These are phyloP conservation scores for Peromyscus maniculatus DNA, from an alignment of 2,113 vertebrate species.

Conservation along the genomic window DNA sequence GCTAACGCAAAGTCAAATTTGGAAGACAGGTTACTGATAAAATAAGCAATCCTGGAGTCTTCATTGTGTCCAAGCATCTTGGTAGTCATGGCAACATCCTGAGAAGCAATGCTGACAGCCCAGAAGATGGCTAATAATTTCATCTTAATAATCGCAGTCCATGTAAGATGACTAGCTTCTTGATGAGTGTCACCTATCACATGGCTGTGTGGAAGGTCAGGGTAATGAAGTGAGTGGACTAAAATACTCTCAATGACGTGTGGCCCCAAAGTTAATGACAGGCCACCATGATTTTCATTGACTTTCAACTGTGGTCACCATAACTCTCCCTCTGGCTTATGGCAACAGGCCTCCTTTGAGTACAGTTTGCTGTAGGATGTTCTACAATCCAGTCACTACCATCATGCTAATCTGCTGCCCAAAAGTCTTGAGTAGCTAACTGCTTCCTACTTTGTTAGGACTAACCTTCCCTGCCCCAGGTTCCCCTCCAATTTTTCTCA, in stretches of 20 bases:
- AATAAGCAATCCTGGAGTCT: constrained; percentile 67
- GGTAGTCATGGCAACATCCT: constrained; percentile 71
- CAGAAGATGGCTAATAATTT: constrained; percentile 63
- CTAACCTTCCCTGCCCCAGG: background rate
- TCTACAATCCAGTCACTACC: background rate
- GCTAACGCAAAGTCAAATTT: constrained; percentile 26
- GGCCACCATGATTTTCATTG: background rate
- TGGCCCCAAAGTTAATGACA: background rate
- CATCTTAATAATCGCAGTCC: constrained; percentile 8
- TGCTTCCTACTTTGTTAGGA: background rate
- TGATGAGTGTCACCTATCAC: background rate
- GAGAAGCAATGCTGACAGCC: constrained; percentile 5
- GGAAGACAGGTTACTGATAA: constrained; percentile 52
- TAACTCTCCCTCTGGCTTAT: background rate
- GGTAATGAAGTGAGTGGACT: background rate
- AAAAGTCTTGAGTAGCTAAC: background rate
- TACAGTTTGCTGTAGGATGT: background rate
- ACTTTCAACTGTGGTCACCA: background rate
- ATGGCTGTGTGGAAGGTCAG: background rate
- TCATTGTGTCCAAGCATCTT: constrained; percentile 41
- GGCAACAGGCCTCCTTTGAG: background rate
- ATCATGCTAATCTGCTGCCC: background rate
- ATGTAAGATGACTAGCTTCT: background rate
- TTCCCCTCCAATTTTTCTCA: background rate
- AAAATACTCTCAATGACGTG: background rate